phyloP scores from a whole-genome alignment of 2,797 vertebrate species.

The Sebastes melanostomus region DNA sequence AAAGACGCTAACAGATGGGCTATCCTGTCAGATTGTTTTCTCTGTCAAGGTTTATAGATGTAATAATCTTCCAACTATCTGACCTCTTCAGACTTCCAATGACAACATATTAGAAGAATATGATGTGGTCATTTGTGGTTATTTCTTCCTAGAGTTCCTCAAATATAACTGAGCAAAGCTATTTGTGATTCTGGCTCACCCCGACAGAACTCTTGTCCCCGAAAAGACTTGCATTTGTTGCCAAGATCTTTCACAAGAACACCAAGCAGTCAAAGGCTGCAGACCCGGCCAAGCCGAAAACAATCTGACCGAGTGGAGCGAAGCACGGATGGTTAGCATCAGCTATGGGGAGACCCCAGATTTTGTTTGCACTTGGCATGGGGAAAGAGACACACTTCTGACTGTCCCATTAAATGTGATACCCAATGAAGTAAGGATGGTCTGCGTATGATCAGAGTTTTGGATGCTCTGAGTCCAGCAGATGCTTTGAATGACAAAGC shows the following conservation, averaged over 20 bases:
- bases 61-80: not conserved
- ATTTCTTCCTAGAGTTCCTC: conserved; percentile 4
- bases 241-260: conserved; percentile 59
- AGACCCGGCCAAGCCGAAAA: conserved; percentile 37
- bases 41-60: not conserved
- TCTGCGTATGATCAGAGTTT: conserved; percentile 52
- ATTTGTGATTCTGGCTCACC: conserved; percentile 49
- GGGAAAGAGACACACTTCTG: conserved; percentile 18
- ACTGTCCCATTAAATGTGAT: conserved; percentile 51
- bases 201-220: conserved; percentile 27
- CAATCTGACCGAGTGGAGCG: conserved; percentile 22
- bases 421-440: conserved; percentile 31
- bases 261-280: conserved; percentile 33
- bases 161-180: conserved; percentile 32
- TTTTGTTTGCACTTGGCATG: conserved; percentile 41
- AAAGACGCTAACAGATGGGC: not conserved
- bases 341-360: conserved; percentile 26
- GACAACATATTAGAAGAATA: not conserved
- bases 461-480: conserved; percentile 33
- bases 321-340: conserved; percentile 35
- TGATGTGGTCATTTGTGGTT: not conserved
- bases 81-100: not conserved
- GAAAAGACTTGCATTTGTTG: conserved; percentile 38
- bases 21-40: not conserved
- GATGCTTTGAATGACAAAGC: conserved; percentile 47